Evolutionary conservation across 1,140 invertebrate genomes (phyloP), one percentile per base, ranked within the genome.

Genomic region (Bombus confusus): DNA sequence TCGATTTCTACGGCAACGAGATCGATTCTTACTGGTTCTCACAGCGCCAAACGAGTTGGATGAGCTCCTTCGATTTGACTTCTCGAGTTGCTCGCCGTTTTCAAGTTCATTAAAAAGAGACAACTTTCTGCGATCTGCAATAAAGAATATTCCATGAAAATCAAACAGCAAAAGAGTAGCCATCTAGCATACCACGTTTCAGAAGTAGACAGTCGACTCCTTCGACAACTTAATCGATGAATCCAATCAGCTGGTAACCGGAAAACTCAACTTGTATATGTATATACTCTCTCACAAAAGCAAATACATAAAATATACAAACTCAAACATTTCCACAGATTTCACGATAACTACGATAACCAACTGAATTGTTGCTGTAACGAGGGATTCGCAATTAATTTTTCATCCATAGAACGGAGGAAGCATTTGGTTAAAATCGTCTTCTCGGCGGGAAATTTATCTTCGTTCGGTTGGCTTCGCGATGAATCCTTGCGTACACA

Each of bases 351-450:
- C 6, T 22, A 6, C 2, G 62, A 64, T n/a, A n/a, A 31, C 1
- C 13, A 2, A 18, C 4, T 2, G 22, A 81, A 34, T 74, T 47
- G 39, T 43, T 41, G 25, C 1, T 22, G 1, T 18, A 25, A 5
- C 37, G 25, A 52, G 1, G 18, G 8, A 28, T n/a, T 31, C 8
- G 5, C 37, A 37, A 73, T 80, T 85, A 85, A 80, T 66, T 81
- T 80, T 75, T 74, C 71, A 75, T 75, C 31, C 9, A 10, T 4
- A 8, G 31, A 71, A 47, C 64, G 64, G 13, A 28, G 12, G 39
- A 39, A 79, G 68, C 22, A 34, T 28, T 73, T 79, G 43, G 77
- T 80, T 85, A 73, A 73, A 85, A 68, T 84, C 47, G 41, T n/a
- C 34, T 4, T 28, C 39, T 25, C 47, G 66, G 47, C 79, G 52